Percentiles rank a stretch among this genome's conserved stretches.
Evolutionary conservation across 2,888 invertebrate species (phyloP).

Genomic region (Hypselothyrea guttata): DNA sequence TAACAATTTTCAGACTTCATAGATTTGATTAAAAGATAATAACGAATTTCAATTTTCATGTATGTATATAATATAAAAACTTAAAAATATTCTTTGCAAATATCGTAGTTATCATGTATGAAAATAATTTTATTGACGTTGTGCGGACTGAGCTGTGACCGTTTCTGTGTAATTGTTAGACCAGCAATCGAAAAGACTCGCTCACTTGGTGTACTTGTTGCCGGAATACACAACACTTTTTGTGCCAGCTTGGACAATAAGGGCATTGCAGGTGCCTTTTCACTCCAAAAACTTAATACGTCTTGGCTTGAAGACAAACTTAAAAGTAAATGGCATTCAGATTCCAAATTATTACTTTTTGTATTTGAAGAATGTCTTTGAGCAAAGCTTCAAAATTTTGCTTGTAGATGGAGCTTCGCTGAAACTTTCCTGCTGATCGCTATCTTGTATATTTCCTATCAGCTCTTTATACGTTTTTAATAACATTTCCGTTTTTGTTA

Average conservation of each 20-base stretch:
- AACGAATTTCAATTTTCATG: too few relatives aligned
- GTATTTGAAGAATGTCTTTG: constrained; percentile 2
- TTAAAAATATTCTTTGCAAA: too few relatives aligned
- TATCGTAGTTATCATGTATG: too few relatives aligned
- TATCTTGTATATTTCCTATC: constrained; percentile 1
- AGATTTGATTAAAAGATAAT: too few relatives aligned
- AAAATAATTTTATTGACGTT: too few relatives aligned
- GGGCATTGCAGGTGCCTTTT: neutral
- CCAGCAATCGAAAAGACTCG: constrained; percentile 4
- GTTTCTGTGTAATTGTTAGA: too few relatives aligned
- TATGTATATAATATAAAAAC: too few relatives aligned
- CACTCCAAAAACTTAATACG: too few relatives aligned
- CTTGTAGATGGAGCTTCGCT: neutral
- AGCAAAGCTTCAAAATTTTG: constrained; percentile 4
- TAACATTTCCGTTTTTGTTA: neutral
- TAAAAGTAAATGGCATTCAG: neutral
- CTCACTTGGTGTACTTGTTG: constrained; percentile 3
- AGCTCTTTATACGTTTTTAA: constrained; percentile 1
- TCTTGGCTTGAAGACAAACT: too few relatives aligned
- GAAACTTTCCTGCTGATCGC: too few relatives aligned
- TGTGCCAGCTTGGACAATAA: constrained; percentile 1
- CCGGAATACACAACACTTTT: constrained; percentile 1
- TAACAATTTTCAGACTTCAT: too few relatives aligned
- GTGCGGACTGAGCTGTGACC: too few relatives aligned
- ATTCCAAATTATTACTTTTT: neutral